phyloP scores from a whole-genome alignment of 2,888 invertebrate species.

The Drosophila yooni region DNA sequence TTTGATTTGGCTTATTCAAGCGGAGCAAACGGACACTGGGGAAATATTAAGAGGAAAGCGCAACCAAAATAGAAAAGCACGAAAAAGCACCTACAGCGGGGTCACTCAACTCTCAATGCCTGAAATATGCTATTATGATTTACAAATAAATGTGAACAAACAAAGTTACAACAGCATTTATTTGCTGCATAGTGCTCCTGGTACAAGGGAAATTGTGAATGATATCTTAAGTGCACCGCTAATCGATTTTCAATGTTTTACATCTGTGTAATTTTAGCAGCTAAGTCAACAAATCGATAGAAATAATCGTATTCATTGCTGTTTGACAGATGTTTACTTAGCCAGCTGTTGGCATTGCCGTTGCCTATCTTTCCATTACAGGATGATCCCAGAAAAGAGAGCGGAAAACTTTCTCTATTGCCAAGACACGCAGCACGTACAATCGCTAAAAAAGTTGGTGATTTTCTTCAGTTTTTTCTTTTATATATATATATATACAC shows the following conservation, averaged over 20 bases:
- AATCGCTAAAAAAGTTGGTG: slow-evolving; percentile 34
- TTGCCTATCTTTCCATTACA: slow-evolving; percentile 22
- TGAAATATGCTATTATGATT: not conserved
- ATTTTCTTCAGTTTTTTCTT: slow-evolving; percentile 25
- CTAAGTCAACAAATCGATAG: slow-evolving; percentile 28
- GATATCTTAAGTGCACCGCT: not conserved
- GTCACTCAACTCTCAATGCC: not conserved
- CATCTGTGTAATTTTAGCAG: not conserved
- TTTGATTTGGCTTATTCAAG: slow-evolving; percentile 60
- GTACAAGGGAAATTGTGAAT: not conserved
- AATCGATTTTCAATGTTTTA: slow-evolving; percentile 19
- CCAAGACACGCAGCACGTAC: slow-evolving; percentile 40
- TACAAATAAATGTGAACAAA: not conserved
- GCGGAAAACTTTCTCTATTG: slow-evolving; percentile 46
- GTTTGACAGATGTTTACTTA: slow-evolving; percentile 50
- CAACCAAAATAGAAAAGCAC: slow-evolving; percentile 15
- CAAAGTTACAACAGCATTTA: not conserved
- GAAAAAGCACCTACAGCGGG: slow-evolving; percentile 8
- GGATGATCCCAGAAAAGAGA: not conserved
- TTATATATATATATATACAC: slow-evolving; percentile 14
- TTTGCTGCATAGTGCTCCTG: not conserved
- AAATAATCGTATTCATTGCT: slow-evolving; percentile 42
- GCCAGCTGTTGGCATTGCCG: slow-evolving; percentile 65
- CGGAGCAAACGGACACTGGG: slow-evolving; percentile 40
- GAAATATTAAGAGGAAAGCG: slow-evolving; percentile 36